Percentiles rank a stretch among this genome's conserved stretches.
phyloP scores from a whole-genome alignment of 2,113 vertebrate genomes.

The Macroglossus sobrinus region DNA sequence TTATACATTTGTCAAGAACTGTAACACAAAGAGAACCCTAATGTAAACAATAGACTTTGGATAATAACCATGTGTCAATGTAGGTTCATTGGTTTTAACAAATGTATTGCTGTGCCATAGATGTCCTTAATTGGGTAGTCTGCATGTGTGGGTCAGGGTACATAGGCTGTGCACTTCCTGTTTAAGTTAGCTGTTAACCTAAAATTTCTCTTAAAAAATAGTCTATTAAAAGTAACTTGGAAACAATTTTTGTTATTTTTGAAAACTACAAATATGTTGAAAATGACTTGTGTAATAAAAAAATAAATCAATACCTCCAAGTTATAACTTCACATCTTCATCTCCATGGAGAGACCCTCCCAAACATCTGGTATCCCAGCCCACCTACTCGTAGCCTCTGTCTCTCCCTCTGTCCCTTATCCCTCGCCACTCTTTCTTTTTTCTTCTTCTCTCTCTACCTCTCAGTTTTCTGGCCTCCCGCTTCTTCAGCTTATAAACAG shows the following conservation, averaged over 20 bases:
- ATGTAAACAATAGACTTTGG: neutral
- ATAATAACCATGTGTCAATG: neutral
- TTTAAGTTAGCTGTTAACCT: neutral
- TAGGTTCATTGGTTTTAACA: neutral
- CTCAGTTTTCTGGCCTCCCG: neutral
- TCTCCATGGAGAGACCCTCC: neutral
- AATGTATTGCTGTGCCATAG: neutral
- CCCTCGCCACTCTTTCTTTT: neutral
- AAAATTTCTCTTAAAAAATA: neutral
- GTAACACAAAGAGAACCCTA: neutral
- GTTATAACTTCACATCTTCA: neutral
- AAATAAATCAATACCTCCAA: neutral
- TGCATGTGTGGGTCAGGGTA: neutral
- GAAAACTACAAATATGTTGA: neutral
- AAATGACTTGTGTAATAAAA: neutral
- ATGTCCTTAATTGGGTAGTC: neutral
- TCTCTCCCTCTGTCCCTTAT: neutral
- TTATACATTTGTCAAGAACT: neutral
- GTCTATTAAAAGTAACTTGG: neutral
- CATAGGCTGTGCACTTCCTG: neutral
- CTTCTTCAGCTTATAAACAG: neutral
- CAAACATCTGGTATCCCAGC: neutral
- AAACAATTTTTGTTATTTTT: neutral
- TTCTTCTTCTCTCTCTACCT: neutral
- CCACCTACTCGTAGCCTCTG: neutral